A percentile compares a stretch with the other conserved stretches of the same genome.
These are phyloP conservation scores for Limnephilus auricula DNA, from an alignment of 2,888 invertebrate species.

Conservation along the genomic window DNA sequence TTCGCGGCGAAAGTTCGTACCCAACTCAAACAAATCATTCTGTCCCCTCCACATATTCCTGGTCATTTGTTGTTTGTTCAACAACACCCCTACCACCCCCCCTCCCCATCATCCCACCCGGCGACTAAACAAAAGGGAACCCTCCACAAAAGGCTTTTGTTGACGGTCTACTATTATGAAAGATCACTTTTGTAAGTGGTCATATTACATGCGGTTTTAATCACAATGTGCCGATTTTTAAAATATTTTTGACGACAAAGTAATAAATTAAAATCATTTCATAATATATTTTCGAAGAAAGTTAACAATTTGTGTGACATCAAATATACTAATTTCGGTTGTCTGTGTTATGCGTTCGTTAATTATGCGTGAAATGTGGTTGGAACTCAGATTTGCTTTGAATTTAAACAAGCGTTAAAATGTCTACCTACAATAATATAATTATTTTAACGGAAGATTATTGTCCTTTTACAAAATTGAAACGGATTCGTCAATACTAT, in stretches of 20 bases:
- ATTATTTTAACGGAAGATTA: too few species aligned
- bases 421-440: too few species aligned
- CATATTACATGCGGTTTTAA: not conserved
- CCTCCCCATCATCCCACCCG: not conserved
- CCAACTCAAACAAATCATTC: slow-evolving; percentile 49
- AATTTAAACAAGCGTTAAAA: too few species aligned
- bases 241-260: not conserved
- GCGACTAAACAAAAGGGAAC: slow-evolving; percentile 44
- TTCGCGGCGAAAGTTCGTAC: slow-evolving; percentile 15
- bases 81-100: slow-evolving; percentile 27
- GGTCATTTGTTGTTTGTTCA: slow-evolving; percentile 50
- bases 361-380: too few species aligned
- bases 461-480: too few species aligned
- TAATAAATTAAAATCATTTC: not conserved
- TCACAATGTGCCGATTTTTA: not conserved
- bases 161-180: not conserved
- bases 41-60: slow-evolving; percentile 27
- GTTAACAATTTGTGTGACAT: not conserved
- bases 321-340: too few species aligned
- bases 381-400: too few species aligned
- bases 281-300: not conserved
- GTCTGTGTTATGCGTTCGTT: too few species aligned
- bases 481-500: too few species aligned
- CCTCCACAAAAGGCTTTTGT: not conserved
- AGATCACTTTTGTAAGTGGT: slow-evolving; percentile 20